Conservation (phyloP, 2,797 vertebrate species). For the Trichosurus vulpecula region DNA sequence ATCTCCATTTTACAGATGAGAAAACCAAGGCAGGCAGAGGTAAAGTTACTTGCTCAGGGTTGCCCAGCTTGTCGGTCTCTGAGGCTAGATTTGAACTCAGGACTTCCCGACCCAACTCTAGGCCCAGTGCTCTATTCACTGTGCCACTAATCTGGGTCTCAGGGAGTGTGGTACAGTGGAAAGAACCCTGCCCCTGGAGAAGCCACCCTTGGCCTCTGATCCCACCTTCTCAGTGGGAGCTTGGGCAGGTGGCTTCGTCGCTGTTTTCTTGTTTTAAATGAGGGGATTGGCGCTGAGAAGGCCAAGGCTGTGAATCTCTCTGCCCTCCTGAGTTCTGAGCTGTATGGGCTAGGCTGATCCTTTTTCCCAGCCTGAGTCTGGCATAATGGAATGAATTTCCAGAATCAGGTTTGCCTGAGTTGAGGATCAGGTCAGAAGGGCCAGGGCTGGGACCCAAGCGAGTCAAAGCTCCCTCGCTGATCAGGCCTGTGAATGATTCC, state of each 20-base stretch:
- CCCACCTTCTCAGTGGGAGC: neutral
- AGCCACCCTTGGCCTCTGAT: neutral
- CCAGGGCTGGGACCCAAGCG: neutral
- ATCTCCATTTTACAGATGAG: neutral
- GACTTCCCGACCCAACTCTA: neutral
- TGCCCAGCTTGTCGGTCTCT: neutral
- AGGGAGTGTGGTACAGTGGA: neutral
- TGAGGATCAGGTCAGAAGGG: neutral
- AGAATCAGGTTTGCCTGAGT: neutral
- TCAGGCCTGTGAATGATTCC: neutral
- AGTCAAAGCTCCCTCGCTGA: too few relatives aligned
- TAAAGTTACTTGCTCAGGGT: neutral
- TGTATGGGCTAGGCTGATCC: neutral
- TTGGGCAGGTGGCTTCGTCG: neutral
- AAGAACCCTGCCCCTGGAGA: neutral
- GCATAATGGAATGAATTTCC: neutral
- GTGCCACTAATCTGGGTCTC: too few relatives aligned
- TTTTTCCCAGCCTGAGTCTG: neutral
- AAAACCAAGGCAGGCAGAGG: neutral
- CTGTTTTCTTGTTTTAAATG: neutral
- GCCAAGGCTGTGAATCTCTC: neutral
- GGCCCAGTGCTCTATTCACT: too few relatives aligned
- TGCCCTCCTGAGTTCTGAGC: neutral
- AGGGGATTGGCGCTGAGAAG: neutral
- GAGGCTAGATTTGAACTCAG: neutral